Percentiles rank a stretch among this genome's conserved stretches.
These are phyloP conservation scores for Pheucticus melanocephalus DNA, from an alignment of 2,113 vertebrate genomes.

Conservation along the genomic window DNA sequence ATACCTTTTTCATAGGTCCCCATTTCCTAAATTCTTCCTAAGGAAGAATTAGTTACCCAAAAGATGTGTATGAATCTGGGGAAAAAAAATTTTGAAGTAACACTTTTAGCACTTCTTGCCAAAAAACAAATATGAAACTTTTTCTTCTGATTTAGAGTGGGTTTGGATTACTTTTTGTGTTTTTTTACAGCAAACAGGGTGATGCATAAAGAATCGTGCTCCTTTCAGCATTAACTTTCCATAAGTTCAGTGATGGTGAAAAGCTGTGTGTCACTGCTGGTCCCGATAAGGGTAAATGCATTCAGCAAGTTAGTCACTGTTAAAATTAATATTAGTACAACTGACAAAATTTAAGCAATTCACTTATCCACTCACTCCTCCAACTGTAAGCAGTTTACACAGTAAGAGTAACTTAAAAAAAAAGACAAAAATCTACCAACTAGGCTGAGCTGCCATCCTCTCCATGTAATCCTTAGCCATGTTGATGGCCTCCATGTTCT, in stretches of 20 bases:
- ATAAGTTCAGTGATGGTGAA: background rate
- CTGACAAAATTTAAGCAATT: background rate
- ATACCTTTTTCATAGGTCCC: background rate
- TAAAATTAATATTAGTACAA: background rate
- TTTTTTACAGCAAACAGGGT: background rate
- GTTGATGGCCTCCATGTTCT: slow-evolving; percentile 86
- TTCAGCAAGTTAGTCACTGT: background rate
- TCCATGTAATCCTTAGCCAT: slow-evolving; percentile 97
- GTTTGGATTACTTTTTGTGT: background rate
- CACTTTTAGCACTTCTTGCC: background rate
- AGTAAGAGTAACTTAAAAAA: slow-evolving; percentile 58
- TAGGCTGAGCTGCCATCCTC: slow-evolving; percentile 98
- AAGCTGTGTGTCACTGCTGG: background rate
- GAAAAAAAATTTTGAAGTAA: background rate
- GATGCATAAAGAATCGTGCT: background rate
- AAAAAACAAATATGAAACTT: background rate
- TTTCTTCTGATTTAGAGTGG: background rate
- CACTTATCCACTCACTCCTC: background rate
- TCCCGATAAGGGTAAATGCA: background rate
- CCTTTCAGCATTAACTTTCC: background rate
- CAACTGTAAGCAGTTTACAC: background rate
- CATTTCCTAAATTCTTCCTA: background rate
- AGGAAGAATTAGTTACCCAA: background rate
- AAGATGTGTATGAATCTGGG: background rate
- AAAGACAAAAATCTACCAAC: slow-evolving; percentile 93